Evolutionary conservation across 1,140 invertebrate genomes (phyloP), one percentile per base, ranked within the genome.

Genomic region (Triops longicaudatus): DNA sequence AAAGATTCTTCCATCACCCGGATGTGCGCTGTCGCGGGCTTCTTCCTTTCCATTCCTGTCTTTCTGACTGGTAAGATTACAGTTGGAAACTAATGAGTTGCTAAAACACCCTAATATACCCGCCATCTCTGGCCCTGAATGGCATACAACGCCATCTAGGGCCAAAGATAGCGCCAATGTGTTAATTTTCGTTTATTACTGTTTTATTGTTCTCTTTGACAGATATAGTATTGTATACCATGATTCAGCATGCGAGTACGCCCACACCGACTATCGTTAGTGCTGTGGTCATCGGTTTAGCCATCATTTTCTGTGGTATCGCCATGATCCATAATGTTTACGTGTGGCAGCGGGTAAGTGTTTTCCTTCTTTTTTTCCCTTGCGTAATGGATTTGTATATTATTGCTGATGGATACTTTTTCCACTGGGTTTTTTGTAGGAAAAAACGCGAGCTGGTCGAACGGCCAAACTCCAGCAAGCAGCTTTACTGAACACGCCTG

Each of bases 291-390:
- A 95, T 96, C 73, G 94, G 92, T 10, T 85, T 95, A 2, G 94
- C 94, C 1, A 94, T 96, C 50, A 88, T 96, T 14, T 96, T 96
- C 85, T 96, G 94, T 83, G 93, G 94, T 77, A 92, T 93, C 81
- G 93, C 93, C 72, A 93, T 96, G 89, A 93, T 96, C 10, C 95
- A 97, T 85, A 96, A 96, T 83, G 93, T 95, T 5, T 96, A 96
- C 84, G 90, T 96, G 26, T 97, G 94, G 95, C 93, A 96, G 83
- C 91, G 90, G 85, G 94, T 94, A 83, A 92, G 83, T 81, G 80
- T 31, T n/a, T 17, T 26, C 17, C 11, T 50, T 26, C 50, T 1
- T 63, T 63, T 9, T 22, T 17, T 22, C 50, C 6, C 10, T n/a
- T 63, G 31, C 31, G 31, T 63, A 63, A 63, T 63, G n/a, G 31